Conservation (phyloP, 1,140 invertebrate species). For the Eciton burchellii region DNA sequence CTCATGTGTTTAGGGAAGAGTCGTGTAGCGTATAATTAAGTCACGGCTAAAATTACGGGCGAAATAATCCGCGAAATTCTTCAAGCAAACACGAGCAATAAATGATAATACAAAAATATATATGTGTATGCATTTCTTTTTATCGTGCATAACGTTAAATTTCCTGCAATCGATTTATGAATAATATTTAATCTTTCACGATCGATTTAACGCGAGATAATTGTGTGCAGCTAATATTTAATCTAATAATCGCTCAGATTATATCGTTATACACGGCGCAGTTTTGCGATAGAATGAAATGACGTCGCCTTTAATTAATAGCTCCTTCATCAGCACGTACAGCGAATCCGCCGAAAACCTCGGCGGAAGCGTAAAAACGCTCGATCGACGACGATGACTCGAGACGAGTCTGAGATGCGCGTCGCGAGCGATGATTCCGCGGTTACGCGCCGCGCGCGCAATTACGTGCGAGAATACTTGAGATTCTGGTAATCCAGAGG, state of each 20-base stretch:
- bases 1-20: constrained; percentile 32
- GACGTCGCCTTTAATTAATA: not conserved
- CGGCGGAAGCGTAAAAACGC: not conserved
- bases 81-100: no score
- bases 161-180: not conserved
- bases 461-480: constrained; percentile 51
- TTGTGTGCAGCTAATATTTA: not conserved
- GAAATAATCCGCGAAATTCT: not conserved
- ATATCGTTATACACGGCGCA: not conserved
- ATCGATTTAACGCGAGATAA: not conserved
- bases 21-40: constrained; percentile 48
- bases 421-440: constrained; percentile 7
- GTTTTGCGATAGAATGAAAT: not conserved
- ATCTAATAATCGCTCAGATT: no score
- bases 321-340: not conserved
- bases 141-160: not conserved
- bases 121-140: no score
- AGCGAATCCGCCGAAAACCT: not conserved
- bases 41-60: not conserved
- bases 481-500: constrained; percentile 49
- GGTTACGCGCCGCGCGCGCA: constrained; percentile 6
- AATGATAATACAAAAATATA: not conserved
- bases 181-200: not conserved
- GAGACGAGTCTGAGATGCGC: not conserved
- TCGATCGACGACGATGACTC: not conserved